phyloP scores from a whole-genome alignment of 2,888 invertebrate species.

The Polymixis flavicincta region DNA sequence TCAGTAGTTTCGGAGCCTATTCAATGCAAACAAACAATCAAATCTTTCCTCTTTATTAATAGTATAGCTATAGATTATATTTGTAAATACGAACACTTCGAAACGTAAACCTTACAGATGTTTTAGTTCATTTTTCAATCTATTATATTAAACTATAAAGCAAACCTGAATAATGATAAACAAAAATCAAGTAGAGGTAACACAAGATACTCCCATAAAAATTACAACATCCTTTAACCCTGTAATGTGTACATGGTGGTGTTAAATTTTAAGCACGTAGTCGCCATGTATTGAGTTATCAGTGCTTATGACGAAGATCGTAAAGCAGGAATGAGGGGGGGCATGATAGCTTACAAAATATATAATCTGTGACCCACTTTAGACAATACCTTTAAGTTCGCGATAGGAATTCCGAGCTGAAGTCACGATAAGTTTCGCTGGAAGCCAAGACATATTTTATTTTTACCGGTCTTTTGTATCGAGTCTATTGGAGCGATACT shows the following conservation, averaged over 20 bases:
- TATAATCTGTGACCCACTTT: constrained; percentile 60
- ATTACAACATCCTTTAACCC: neutral
- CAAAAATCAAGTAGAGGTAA: neutral
- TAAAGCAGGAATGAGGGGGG: constrained; percentile 27
- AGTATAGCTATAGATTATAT: no score
- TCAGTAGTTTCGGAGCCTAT: no score
- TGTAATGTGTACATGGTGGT: neutral
- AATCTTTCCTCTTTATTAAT: no score
- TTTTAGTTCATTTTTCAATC: neutral
- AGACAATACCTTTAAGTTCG: constrained; percentile 46
- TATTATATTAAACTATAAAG: neutral
- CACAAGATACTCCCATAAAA: neutral
- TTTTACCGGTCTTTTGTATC: constrained; percentile 43
- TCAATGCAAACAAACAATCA: no score
- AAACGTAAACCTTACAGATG: neutral
- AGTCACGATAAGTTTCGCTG: constrained; percentile 37
- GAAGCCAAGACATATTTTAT: constrained; percentile 52
- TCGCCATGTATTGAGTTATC: constrained; percentile 50
- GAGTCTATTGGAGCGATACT: constrained; percentile 30
- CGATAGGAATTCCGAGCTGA: constrained; percentile 40
- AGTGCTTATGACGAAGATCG: constrained; percentile 48
- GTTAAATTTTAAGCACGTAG: constrained; percentile 39
- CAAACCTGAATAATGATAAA: neutral
- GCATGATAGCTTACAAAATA: constrained; percentile 48
- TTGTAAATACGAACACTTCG: neutral